These are phyloP conservation scores for Mesodorylaimus sp. DNA, from an alignment of 2,888 invertebrate species.

Conservation along the genomic window DNA sequence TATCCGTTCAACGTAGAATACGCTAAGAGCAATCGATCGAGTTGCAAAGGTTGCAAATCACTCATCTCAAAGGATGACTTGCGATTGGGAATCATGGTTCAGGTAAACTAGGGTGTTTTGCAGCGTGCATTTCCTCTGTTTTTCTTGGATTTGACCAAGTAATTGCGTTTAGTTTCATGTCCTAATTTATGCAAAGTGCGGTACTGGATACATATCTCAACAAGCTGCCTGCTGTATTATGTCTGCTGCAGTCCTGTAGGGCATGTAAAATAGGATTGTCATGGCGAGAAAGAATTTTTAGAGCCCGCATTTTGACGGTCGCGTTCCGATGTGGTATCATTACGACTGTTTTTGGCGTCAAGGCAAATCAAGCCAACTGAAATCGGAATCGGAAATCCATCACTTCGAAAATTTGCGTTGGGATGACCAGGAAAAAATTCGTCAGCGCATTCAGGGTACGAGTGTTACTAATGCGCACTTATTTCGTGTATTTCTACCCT, in stretches of 20 bases:
- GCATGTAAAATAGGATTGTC: too few relatives aligned
- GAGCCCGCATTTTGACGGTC: conserved; percentile 20
- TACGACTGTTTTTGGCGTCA: conserved; percentile 35
- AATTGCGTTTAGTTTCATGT: too few relatives aligned
- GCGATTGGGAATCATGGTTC: conserved; percentile 7
- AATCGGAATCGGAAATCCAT: conserved; percentile 30
- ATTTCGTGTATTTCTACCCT: too few relatives aligned
- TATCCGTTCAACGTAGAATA: conserved; percentile 20
- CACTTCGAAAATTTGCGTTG: conserved; percentile 34
- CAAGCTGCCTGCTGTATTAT: too few relatives aligned
- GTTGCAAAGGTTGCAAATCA: conserved; percentile 20
- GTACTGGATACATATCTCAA: too few relatives aligned
- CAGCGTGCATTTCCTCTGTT: too few relatives aligned
- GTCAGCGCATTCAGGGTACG: conserved; percentile 24
- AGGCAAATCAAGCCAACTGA: conserved; percentile 24
- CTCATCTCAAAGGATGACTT: conserved; percentile 16
- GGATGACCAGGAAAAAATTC: conserved; percentile 37
- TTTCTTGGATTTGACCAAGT: too few relatives aligned
- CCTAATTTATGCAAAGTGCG: too few relatives aligned
- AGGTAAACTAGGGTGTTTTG: too few relatives aligned
- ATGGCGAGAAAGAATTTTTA: too few relatives aligned
- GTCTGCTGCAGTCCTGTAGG: too few relatives aligned
- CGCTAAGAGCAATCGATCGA: conserved; percentile 16
- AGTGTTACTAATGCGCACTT: not conserved
- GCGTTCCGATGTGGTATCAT: conserved; percentile 29